A percentile compares a stretch with the other conserved stretches of the same genome.
Evolutionary conservation across 2,113 vertebrate genomes (phyloP).

Genomic region (Pituophis catenifer): DNA sequence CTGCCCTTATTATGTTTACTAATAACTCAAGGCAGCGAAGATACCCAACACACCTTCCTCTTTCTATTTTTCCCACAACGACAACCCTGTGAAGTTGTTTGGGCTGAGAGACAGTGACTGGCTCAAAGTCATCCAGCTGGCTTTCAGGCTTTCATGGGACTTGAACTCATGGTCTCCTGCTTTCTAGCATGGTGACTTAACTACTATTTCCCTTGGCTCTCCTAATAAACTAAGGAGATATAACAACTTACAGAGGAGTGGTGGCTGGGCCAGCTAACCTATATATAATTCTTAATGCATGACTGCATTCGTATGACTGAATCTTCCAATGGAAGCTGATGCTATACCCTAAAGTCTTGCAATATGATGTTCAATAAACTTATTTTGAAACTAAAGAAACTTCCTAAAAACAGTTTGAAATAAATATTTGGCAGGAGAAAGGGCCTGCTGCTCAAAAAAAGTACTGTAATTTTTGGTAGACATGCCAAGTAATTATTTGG

Average conservation of each 20-base stretch:
- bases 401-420: background rate
- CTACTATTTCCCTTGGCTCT: background rate
- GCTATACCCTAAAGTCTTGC: background rate
- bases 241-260: background rate
- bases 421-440: background rate
- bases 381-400: background rate
- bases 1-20: background rate
- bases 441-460: background rate
- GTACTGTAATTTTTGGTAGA: background rate
- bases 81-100: background rate
- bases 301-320: background rate
- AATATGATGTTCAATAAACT: background rate
- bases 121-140: background rate
- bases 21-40: background rate
- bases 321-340: background rate
- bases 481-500: background rate
- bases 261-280: background rate
- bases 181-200: background rate
- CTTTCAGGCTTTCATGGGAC: background rate
- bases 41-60: background rate
- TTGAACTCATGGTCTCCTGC: background rate
- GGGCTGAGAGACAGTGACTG: background rate
- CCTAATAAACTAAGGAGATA: background rate
- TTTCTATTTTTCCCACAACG: background rate
- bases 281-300: conserved; percentile 5